These are phyloP conservation scores for Brachionichthys hirsutus DNA, from an alignment of 2,113 vertebrate species.

Conservation along the genomic window DNA sequence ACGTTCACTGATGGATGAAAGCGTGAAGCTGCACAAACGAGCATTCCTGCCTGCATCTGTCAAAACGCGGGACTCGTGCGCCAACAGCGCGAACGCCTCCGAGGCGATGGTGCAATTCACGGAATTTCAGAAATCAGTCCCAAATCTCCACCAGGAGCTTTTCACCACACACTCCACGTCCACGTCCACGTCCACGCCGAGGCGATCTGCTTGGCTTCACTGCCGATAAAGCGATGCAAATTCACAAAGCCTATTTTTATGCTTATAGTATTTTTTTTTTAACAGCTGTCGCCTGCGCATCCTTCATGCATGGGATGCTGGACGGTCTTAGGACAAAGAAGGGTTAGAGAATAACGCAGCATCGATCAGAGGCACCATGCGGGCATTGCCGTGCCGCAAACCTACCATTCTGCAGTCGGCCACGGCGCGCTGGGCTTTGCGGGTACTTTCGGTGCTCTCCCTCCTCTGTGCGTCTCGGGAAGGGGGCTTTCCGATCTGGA, in stretches of 20 bases:
- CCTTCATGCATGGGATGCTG: slow-evolving; percentile 31
- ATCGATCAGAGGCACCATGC: slow-evolving; percentile 51
- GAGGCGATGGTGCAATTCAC: slow-evolving; percentile 18
- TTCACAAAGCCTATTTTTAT: slow-evolving; percentile 75
- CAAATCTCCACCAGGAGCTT: slow-evolving; percentile 16
- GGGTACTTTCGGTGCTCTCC: slow-evolving; percentile 87
- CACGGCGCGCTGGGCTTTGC: slow-evolving; percentile 85
- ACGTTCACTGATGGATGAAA: slow-evolving; percentile 42
- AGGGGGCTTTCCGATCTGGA: slow-evolving; percentile 87
- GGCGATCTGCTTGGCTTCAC: slow-evolving; percentile 50
- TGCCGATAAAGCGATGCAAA: slow-evolving; percentile 81
- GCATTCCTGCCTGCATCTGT: slow-evolving; percentile 47
- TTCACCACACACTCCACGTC: slow-evolving; percentile 20
- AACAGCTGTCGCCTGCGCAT: slow-evolving; percentile 38
- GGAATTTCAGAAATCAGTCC: slow-evolving; percentile 15
- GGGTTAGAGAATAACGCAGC: slow-evolving; percentile 31
- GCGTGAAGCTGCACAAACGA: slow-evolving; percentile 36
- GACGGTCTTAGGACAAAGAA: slow-evolving; percentile 50
- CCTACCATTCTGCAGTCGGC: slow-evolving; percentile 97
- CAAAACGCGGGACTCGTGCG: slow-evolving; percentile 33
- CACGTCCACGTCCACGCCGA: slow-evolving; percentile 34
- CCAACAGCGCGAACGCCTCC: slow-evolving; percentile 31
- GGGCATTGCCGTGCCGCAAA: slow-evolving; percentile 63
- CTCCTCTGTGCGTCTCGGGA: slow-evolving; percentile 83
- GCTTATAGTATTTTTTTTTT: slow-evolving; percentile 37